Percentiles rank a stretch among this genome's conserved stretches.
Conservation (phyloP, 2,797 vertebrate species). For the Acanthurus lineatus region DNA sequence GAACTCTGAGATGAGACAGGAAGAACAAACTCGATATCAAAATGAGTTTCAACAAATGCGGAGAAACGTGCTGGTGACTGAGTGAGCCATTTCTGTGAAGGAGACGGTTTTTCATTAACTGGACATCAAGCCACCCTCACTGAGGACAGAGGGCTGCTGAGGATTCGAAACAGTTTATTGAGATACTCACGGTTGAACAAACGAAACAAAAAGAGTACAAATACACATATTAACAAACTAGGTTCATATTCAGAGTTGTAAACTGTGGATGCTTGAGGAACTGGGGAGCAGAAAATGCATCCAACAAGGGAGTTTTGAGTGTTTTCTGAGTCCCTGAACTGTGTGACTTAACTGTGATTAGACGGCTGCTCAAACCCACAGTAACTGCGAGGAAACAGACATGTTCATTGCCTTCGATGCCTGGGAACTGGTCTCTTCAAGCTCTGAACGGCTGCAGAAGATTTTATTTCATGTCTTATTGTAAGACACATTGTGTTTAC, state of each 20-base stretch:
- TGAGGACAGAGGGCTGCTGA: constrained; percentile 19
- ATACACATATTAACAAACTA: constrained; percentile 28
- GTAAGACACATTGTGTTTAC: constrained; percentile 75
- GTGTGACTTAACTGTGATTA: constrained; percentile 66
- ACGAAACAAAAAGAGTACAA: constrained; percentile 34
- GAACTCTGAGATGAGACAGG: constrained; percentile 37
- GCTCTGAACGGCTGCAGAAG: constrained; percentile 74
- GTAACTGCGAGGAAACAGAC: constrained; percentile 50
- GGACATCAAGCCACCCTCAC: constrained; percentile 32
- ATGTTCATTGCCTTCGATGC: constrained; percentile 76
- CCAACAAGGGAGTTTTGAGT: constrained; percentile 34
- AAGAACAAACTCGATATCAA: constrained; percentile 18
- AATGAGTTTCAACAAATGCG: background rate
- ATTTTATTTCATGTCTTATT: constrained; percentile 77
- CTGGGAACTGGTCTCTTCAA: constrained; percentile 74
- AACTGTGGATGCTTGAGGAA: constrained; percentile 57
- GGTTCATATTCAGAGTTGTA: constrained; percentile 46
- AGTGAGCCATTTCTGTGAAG: constrained; percentile 21
- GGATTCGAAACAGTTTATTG: constrained; percentile 40
- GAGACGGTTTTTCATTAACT: constrained; percentile 30
- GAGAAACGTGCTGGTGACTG: constrained; percentile 9
- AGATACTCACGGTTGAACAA: constrained; percentile 33
- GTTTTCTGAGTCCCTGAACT: constrained; percentile 42
- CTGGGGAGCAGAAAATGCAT: constrained; percentile 36
- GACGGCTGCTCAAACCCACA: constrained; percentile 61